These are phyloP conservation scores for Ormyrus pomaceus DNA, from an alignment of 2,888 invertebrate genomes.

Conservation along the genomic window DNA sequence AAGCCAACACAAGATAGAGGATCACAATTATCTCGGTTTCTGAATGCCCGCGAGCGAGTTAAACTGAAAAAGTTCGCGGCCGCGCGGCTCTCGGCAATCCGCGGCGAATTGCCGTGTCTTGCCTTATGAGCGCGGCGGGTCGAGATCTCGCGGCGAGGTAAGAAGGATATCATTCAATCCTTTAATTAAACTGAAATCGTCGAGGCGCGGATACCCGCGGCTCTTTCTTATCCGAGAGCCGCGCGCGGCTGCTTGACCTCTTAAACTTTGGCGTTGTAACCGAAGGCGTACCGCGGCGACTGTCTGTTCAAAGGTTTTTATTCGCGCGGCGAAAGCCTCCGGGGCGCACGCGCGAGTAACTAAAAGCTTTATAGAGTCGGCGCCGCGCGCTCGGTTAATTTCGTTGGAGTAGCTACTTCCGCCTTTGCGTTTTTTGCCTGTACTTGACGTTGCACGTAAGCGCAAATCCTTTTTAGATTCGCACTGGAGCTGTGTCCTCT, in stretches of 20 bases:
- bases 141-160: slow-evolving; percentile 18
- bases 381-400: slow-evolving; percentile 39
- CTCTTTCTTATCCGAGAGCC: slow-evolving; percentile 24
- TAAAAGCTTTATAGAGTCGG: slow-evolving; percentile 43
- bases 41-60: neutral
- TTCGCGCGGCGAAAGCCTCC: neutral
- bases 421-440: slow-evolving; percentile 22
- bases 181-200: slow-evolving; percentile 61
- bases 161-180: slow-evolving; percentile 66
- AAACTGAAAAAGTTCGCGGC: neutral
- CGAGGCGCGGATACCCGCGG: slow-evolving; percentile 34
- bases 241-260: slow-evolving; percentile 11
- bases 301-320: slow-evolving; percentile 46
- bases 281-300: neutral
- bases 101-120: neutral
- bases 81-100: neutral
- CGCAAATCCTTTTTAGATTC: neutral
- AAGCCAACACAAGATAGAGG: no score
- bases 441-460: neutral
- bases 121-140: neutral
- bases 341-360: slow-evolving; percentile 7
- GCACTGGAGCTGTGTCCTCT: neutral
- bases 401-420: slow-evolving; percentile 41
- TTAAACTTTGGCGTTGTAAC: slow-evolving; percentile 37
- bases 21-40: slow-evolving; percentile 1